Base-by-base conservation (phyloP, 2,888 invertebrate genomes). In the Epistrophella euchroma region DNA sequence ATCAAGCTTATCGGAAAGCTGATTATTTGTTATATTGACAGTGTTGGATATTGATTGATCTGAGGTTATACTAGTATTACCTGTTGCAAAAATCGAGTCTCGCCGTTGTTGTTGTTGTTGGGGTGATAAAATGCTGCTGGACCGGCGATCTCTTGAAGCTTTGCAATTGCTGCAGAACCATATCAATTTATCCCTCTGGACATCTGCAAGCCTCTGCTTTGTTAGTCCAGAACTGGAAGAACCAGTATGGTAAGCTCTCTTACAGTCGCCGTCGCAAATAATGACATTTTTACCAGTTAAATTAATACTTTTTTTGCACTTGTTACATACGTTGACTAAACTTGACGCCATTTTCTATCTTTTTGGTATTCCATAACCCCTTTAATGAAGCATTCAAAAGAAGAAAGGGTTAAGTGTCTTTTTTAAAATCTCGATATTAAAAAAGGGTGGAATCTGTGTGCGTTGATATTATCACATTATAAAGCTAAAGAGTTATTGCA, bases 271-370 rank as follows among this genome's bases (percentile, higher is more conserved):
- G 52, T 52, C 25, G 25, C 52, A 52, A 52, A 2, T 25, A 2
- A 52, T 22, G 4, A 52, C 52, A 52, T 52, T 52, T 52, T 52
- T 52, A 25, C 52, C 52, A 52, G 3, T 52, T 52, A 52, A 52
- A 52, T 52, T 52, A 52, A 52, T 25, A 52, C 52, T 52, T 52
- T 52, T 52, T 15, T 52, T 52, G 25, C 52, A 52, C 52, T 52
- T 52, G 13, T 15, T 25, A 15, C 52, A 52, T 3, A 15, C 5
- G 25, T 52, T 52, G 25, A 52, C 52, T 52, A 15, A 25, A 52
- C 52, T 52, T 52, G 52, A 50, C 50, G 50, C 22, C n/a, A n/a
- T n/a, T n/a, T n/a, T n/a, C n/a, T n/a, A n/a, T n/a, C n/a, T n/a
- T n/a, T n/a, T n/a, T n/a, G n/a, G n/a, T n/a, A n/a, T n/a, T n/a